Base-by-base conservation (phyloP, 2,113 vertebrate genomes). In the Columbina picui region DNA sequence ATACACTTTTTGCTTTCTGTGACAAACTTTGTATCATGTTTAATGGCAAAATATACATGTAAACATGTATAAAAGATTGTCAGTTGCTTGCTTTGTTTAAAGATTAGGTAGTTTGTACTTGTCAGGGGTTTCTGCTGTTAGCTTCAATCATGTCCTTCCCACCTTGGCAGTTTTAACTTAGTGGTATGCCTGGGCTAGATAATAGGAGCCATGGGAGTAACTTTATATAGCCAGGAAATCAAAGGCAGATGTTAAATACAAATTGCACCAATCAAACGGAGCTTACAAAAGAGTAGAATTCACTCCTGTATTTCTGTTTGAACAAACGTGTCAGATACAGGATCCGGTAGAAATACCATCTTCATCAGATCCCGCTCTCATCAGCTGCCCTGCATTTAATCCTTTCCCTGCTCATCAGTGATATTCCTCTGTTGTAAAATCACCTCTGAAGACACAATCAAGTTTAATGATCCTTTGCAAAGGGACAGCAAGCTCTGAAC, bases 171-270 rank as follows among this genome's bases (percentile, higher is more conserved):
- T 55, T 73, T 53, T 61, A 85, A 70, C 63, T 65, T 86, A 41
- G 78, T 83, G 85, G 41, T 82, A n/a, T 57, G 41, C 74, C 78
- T 50, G 47, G 55, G 38, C 63, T 93, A 84, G 85, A 41, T 88
- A 96, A 88, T 67, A 92, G 59, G 70, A 93, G 56, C 70, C 59
- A 52, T 39, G 68, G 82, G 84, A 96, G 47, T 85, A 76, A 80
- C 50, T 86, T 73, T 49, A 70, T 88, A 86, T 91, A 93, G 82
- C 50, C 87, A 88, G 59, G 34, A 90, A 94, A 94, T 95, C 91
- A 96, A 93, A 97, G 64, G 45, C 67, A 94, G 84, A 43, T 83
- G 89, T 82, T 96, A 95, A 94, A 96, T 87, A 87, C 59, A 94
- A 97, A 92, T 94, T 84, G 85, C 90, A 88, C 55, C 87, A 91